phyloP scores from a whole-genome alignment of 2,888 invertebrate genomes.

The Sarcophaga rosellei region DNA sequence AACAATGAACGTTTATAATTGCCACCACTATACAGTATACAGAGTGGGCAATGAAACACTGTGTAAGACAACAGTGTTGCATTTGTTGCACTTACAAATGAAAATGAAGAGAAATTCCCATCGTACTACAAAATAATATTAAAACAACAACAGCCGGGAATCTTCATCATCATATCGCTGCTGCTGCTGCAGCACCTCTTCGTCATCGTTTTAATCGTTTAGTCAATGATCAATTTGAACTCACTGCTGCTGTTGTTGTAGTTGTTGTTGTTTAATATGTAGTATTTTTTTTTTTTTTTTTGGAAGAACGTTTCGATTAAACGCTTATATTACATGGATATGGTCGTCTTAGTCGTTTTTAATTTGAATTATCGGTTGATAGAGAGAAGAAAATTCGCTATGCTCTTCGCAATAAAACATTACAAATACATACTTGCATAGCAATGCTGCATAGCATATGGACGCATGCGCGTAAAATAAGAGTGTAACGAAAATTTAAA shows the following conservation, averaged over 20 bases:
- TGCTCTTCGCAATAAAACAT: slow-evolving; percentile 47
- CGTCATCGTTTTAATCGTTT: slow-evolving; percentile 57
- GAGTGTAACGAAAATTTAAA: slow-evolving; percentile 56
- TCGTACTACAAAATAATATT: slow-evolving; percentile 45
- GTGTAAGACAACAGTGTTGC: not conserved
- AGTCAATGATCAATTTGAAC: slow-evolving; percentile 62
- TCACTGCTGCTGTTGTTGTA: slow-evolving; percentile 33
- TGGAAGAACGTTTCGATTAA: slow-evolving; percentile 64
- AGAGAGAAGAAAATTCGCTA: slow-evolving; percentile 61
- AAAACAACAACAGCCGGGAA: slow-evolving; percentile 26
- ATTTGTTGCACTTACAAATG: slow-evolving; percentile 18
- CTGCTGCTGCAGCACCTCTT: slow-evolving; percentile 12
- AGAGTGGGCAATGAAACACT: not conserved
- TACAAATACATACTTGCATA: slow-evolving; percentile 2
- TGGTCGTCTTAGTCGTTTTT: slow-evolving; percentile 36
- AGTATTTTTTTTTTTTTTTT: slow-evolving; percentile 16
- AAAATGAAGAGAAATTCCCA: slow-evolving; percentile 37
- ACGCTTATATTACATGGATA: slow-evolving; percentile 59
- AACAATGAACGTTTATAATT: slow-evolving; percentile 55
- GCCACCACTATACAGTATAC: slow-evolving; percentile 42
- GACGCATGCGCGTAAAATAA: slow-evolving; percentile 47
- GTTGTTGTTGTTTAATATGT: not conserved
- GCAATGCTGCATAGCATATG: not conserved
- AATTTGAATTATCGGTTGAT: slow-evolving; percentile 53
- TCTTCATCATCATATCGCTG: slow-evolving; percentile 36